phyloP scores from a whole-genome alignment of 2,797 vertebrate genomes.

The Protonibea diacanthus region DNA sequence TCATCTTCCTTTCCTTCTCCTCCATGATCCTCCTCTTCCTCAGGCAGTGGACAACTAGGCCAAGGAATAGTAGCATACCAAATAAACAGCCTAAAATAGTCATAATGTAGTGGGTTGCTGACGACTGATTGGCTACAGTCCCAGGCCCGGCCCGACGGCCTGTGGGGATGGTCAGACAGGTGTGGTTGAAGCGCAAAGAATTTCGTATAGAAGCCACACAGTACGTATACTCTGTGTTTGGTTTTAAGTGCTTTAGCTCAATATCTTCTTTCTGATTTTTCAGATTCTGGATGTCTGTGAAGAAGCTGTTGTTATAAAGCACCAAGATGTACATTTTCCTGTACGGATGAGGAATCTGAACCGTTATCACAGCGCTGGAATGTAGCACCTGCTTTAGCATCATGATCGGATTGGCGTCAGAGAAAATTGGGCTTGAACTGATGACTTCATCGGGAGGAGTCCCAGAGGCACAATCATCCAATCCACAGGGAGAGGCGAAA shows the following conservation, averaged over 20 bases:
- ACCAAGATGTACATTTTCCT: slow-evolving; percentile 97
- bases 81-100: slow-evolving; percentile 96
- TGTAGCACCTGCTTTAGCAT: slow-evolving; percentile 88
- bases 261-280: slow-evolving; percentile 91
- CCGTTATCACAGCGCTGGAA: slow-evolving; percentile 89
- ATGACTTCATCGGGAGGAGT: slow-evolving; percentile 88
- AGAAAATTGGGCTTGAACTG: slow-evolving; percentile 86
- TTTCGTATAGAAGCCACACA: slow-evolving; percentile 96
- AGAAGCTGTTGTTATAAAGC: slow-evolving; percentile 95
- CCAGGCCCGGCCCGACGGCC: slow-evolving; percentile 81
- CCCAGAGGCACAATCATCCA: slow-evolving; percentile 94
- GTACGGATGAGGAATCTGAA: slow-evolving; percentile 95
- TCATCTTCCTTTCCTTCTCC: slow-evolving; percentile 91
- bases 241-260: slow-evolving; percentile 89
- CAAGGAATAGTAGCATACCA: slow-evolving; percentile 95
- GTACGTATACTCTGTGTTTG: slow-evolving; percentile 96
- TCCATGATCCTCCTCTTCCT: slow-evolving; percentile 90
- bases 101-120: slow-evolving; percentile 98
- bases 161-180: slow-evolving; percentile 94
- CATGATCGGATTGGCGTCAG: slow-evolving; percentile 88
- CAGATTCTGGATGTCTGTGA: slow-evolving; percentile 92
- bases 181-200: slow-evolving; percentile 95
- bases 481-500: slow-evolving; percentile 86
- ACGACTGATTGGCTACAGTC: slow-evolving; percentile 83
- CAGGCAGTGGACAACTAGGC: slow-evolving; percentile 93